Conservation (phyloP, 2,888 invertebrate species). For the Caenorhabditis angaria region DNA sequence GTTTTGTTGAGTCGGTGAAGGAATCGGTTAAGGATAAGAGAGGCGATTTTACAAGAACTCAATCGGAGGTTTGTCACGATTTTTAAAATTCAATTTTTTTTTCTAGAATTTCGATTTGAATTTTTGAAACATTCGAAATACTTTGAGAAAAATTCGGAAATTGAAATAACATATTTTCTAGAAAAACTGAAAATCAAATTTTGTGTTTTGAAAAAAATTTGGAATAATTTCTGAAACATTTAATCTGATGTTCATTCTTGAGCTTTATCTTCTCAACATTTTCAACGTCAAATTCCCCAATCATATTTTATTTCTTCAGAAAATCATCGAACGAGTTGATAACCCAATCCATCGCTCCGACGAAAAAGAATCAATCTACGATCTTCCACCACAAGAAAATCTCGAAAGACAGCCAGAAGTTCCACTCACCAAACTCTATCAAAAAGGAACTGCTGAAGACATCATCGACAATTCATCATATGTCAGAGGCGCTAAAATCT, state of each 20-base stretch:
- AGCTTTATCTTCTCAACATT: not conserved
- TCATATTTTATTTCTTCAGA: conserved; percentile 4
- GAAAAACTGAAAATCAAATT: too few relatives aligned
- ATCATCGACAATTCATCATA: not conserved
- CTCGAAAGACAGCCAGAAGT: conserved; percentile 25
- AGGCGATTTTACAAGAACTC: conserved; percentile 49
- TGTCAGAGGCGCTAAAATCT: not conserved
- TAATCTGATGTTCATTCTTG: too few relatives aligned
- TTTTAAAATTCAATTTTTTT: too few relatives aligned
- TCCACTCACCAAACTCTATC: not conserved
- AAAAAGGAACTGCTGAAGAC: conserved; percentile 1
- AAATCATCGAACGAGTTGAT: conserved; percentile 31
- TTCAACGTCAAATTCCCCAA: too few relatives aligned
- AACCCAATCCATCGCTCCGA: conserved; percentile 43
- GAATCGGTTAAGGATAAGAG: conserved; percentile 17
- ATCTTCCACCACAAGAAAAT: conserved; percentile 48
- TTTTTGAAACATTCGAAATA: too few relatives aligned
- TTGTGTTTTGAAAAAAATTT: not conserved
- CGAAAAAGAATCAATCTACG: conserved; percentile 53
- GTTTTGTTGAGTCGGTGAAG: conserved; percentile 23
- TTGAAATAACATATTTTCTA: too few relatives aligned
- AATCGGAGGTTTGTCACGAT: conserved; percentile 52
- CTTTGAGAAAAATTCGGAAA: too few relatives aligned
- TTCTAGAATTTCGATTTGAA: too few relatives aligned
- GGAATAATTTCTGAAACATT: not conserved